Conservation (phyloP, 2,888 invertebrate genomes). For the Eristalis arbustorum region DNA sequence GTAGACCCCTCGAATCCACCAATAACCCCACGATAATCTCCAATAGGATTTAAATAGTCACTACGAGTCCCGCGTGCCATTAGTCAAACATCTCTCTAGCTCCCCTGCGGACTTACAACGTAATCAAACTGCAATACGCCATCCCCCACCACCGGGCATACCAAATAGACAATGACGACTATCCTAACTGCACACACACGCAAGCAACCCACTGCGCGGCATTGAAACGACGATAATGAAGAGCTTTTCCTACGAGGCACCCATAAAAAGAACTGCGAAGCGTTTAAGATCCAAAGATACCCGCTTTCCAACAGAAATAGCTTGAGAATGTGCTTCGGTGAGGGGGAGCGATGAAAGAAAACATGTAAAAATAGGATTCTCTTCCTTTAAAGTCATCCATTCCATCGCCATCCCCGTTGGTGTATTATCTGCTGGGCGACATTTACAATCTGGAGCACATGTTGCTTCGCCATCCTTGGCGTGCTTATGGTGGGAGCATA, state of each 20-base stretch:
- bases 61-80: not conserved
- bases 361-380: not conserved
- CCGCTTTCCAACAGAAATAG: constrained; percentile 5
- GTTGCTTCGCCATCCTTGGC: constrained; percentile 37
- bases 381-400: not conserved
- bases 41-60: not conserved
- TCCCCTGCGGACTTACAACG: not conserved
- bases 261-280: not conserved
- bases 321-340: too few species aligned
- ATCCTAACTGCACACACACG: not conserved
- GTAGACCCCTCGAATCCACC: not conserved
- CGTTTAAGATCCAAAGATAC: not conserved
- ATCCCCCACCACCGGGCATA: not conserved
- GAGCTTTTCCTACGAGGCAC: not conserved
- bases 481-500: not conserved
- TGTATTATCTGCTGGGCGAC: not conserved
- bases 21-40: not conserved
- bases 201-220: not conserved
- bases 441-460: constrained; percentile 37
- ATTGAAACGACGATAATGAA: not conserved
- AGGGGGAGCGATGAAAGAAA: not conserved
- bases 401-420: not conserved
- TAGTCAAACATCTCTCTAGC: not conserved
- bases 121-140: not conserved
- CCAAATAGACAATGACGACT: not conserved